Base-by-base conservation (phyloP, 2,888 invertebrate species). In the Sesamia inferens region DNA sequence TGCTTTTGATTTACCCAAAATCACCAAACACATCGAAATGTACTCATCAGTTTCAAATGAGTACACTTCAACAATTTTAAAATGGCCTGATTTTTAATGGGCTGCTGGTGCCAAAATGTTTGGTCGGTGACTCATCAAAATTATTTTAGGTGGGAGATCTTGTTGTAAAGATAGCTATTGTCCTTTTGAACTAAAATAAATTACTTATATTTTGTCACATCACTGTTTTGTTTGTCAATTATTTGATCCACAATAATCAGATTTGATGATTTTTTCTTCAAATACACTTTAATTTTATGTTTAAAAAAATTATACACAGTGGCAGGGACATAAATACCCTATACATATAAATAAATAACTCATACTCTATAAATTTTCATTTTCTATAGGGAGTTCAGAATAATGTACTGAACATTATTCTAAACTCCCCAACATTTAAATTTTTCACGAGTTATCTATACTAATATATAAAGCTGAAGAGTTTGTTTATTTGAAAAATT, bases 41-140 rank as follows among this genome's bases (percentile, higher is more conserved):
- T 31, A 71, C 10, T 39, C 55, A 68, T 67, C 51, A 63, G 11
- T 71, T 59, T 57, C 11, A 65, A 71, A 75, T 55, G 65, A 66
- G 67, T 65, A 65, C 51, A 66, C 67, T 82, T 79, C 24, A 65
- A 75, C 57, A 71, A 55, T 58, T 74, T 77, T 66, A 76, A 84
- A 84, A 87, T 78, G 85, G 71, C 83, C 84, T 74, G 82, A 82
- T 74, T 87, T 79, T 85, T 86, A 85, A 88, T 81, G 70, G 70
- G 68, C 68, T 76, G 24, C 44, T 48, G 68, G 71, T 90, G 90
- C 90, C 90, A 90, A 89, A 84, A 84, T 79, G 48, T 81, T 80
- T 81, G 71, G 68, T 78, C 82, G 73, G 79, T 83, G 79, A 68
- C 71, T 80, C 76, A 81, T 83, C 66, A 76, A 78, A 59, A 86